Conservation (phyloP, 23 tunicate species). For the Phallusia fumigata region DNA sequence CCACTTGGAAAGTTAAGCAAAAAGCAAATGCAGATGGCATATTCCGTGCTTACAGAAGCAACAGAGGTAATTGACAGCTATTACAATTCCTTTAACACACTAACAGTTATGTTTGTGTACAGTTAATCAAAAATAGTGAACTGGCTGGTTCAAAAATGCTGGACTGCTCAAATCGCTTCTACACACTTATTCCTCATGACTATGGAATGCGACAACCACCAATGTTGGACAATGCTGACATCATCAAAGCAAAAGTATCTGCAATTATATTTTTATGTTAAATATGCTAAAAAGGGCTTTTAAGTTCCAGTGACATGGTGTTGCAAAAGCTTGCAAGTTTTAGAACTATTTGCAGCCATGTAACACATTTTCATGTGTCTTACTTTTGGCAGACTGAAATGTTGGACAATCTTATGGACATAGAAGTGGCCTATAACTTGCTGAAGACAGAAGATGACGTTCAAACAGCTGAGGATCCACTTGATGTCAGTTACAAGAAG, state of each 20-base stretch:
- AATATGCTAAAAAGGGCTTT: not conserved
- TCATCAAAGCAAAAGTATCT: conserved; percentile 68
- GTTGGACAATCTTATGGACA: conserved; percentile 88
- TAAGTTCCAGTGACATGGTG: not conserved
- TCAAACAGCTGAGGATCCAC: conserved; percentile 51
- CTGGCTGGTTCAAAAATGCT: conserved; percentile 44
- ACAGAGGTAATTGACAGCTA: conserved; percentile 38
- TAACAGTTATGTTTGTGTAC: not conserved
- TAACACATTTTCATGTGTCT: too few relatives aligned
- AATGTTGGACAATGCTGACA: conserved; percentile 71
- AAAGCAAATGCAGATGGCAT: conserved; percentile 81
- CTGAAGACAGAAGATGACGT: conserved; percentile 28
- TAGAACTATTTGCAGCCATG: too few relatives aligned
- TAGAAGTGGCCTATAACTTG: conserved; percentile 89
- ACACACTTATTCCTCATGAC: conserved; percentile 92
- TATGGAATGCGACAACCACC: conserved; percentile 84
- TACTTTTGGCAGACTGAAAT: conserved; percentile 35
- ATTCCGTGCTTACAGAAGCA: conserved; percentile 69
- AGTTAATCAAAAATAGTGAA: conserved; percentile 46
- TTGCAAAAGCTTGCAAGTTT: not conserved
- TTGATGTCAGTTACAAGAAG: conserved; percentile 82
- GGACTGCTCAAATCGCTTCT: conserved; percentile 85
- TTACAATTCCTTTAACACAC: not conserved
- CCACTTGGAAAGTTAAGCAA: conserved; percentile 96
- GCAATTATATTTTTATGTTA: not conserved